Evolutionary conservation across 2,113 vertebrate genomes (phyloP).

Genomic region (Hippocampus guttulatus): DNA sequence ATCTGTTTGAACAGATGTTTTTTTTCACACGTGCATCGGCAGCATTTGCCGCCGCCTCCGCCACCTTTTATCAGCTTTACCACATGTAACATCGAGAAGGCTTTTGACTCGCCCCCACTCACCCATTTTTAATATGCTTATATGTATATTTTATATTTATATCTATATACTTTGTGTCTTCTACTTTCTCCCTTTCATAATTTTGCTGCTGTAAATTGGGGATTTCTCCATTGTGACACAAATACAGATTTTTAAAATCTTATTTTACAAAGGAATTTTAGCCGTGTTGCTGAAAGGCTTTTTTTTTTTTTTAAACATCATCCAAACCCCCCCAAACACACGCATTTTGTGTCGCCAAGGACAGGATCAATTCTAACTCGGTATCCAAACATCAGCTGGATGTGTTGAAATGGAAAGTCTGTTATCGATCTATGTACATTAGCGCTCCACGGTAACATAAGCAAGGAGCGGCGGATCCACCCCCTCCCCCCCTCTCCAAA

Average conservation of each 20-base stretch:
- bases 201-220: no score
- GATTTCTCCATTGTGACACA: no score
- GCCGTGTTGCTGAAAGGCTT: conserved; percentile 20
- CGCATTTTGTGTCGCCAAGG: conserved; percentile 57
- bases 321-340: conserved; percentile 1
- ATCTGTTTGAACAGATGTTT: conserved; percentile 46
- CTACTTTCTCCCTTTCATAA: no score
- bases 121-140: no score
- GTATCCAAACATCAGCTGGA: conserved; percentile 51
- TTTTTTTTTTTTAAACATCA: conserved; percentile 35
- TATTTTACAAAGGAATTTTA: conserved; percentile 8
- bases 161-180: no score
- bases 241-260: no score
- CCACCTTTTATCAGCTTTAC: conserved; percentile 22
- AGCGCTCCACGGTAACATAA: conserved; percentile 64
- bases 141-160: no score
- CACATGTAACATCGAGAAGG: conserved; percentile 26
- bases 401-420: conserved; percentile 72
- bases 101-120: no score
- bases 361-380: conserved; percentile 59
- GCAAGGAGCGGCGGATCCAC: conserved; percentile 60
- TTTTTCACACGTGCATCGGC: conserved; percentile 16
- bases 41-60: conserved; percentile 17
- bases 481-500: no score
- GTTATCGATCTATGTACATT: conserved; percentile 70